A percentile compares a stretch with the other conserved stretches of the same genome.
phyloP scores from a whole-genome alignment of 2,888 invertebrate genomes.

The Agrotis exclamationis region DNA sequence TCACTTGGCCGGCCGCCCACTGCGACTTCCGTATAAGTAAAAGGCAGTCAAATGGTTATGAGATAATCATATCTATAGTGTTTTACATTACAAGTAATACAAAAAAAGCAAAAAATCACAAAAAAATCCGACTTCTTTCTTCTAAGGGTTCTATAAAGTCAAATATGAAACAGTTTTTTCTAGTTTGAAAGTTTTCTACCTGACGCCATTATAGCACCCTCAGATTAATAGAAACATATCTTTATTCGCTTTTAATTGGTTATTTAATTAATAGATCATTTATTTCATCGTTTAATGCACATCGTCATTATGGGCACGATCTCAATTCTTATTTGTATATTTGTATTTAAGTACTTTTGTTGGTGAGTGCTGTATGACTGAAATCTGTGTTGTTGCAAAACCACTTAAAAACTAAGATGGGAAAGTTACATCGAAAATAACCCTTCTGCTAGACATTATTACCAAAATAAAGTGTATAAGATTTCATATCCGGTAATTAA shows the following conservation, averaged over 20 bases:
- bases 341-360: constrained; percentile 78
- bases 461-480: constrained; percentile 12
- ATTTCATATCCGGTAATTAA: constrained; percentile 16
- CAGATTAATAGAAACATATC: constrained; percentile 49
- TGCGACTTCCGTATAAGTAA: constrained; percentile 38
- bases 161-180: constrained; percentile 26
- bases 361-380: constrained; percentile 70
- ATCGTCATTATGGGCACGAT: constrained; percentile 86
- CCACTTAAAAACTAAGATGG: constrained; percentile 29
- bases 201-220: constrained; percentile 37
- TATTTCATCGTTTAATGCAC: constrained; percentile 69
- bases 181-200: constrained; percentile 16
- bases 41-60: constrained; percentile 51
- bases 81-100: constrained; percentile 63
- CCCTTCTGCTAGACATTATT: constrained; percentile 25
- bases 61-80: constrained; percentile 60
- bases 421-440: constrained; percentile 35
- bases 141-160: constrained; percentile 45
- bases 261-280: constrained; percentile 53
- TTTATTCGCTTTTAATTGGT: constrained; percentile 65
- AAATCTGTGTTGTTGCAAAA: constrained; percentile 62
- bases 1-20: constrained; percentile 12
- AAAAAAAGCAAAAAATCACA: constrained; percentile 62
- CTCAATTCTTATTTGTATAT: constrained; percentile 83
- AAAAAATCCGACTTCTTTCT: constrained; percentile 49